These are phyloP conservation scores for Stenchaetothrips biformis DNA, from an alignment of 2,888 invertebrate genomes.

Conservation along the genomic window DNA sequence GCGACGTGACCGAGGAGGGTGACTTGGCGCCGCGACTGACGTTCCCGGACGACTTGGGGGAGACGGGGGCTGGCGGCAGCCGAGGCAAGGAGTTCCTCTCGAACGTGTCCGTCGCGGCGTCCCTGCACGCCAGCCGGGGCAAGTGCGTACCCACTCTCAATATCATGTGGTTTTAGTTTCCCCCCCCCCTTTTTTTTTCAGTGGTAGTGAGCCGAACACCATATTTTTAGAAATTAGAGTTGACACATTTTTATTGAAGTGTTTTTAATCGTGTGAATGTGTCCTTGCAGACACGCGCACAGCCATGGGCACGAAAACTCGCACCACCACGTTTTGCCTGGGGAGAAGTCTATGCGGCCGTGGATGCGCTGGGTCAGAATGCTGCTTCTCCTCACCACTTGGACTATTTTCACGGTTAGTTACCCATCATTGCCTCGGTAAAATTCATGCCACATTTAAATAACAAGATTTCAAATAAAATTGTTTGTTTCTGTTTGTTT, in stretches of 20 bases:
- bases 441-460: not conserved
- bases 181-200: too few relatives aligned
- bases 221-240: not conserved
- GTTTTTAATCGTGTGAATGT: not conserved
- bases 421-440: conserved; percentile 2
- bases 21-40: not conserved
- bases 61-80: not conserved
- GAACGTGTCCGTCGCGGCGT: not conserved
- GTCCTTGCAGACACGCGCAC: not conserved
- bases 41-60: not conserved
- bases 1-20: not conserved
- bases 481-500: not conserved
- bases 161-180: not conserved
- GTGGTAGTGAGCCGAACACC: not conserved
- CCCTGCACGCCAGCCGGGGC: not conserved
- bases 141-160: not conserved
- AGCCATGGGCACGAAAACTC: not conserved
- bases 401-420: conserved; percentile 61
- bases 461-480: not conserved
- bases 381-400: conserved; percentile 54
- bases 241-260: not conserved
- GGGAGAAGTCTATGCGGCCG: not conserved
- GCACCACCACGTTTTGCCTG: not conserved
- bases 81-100: not conserved
- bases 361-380: conserved; percentile 50